Evolutionary conservation across 1,140 invertebrate species (phyloP).

Genomic region (Hylaeus anthracinus): DNA sequence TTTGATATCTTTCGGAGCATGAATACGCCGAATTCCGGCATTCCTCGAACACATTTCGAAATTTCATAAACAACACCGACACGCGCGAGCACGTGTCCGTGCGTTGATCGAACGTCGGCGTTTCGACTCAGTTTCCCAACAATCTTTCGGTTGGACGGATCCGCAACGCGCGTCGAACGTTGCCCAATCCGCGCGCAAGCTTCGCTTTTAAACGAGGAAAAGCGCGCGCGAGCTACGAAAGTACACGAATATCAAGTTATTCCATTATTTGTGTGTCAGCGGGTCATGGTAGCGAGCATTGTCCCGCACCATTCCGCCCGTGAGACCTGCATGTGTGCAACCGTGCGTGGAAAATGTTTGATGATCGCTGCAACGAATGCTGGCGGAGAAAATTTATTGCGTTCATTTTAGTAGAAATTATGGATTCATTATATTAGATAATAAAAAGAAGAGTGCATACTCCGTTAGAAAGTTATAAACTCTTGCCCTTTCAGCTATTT

Average conservation of each 20-base stretch:
- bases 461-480: too few species aligned
- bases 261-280: slow-evolving; percentile 71
- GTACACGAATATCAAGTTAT: slow-evolving; percentile 34
- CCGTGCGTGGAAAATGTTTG: neutral
- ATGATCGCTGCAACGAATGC: too few species aligned
- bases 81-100: neutral
- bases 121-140: neutral
- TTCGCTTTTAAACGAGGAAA: neutral
- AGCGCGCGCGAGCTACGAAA: neutral
- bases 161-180: neutral
- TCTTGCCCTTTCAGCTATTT: too few species aligned
- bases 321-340: slow-evolving; percentile 37
- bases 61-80: slow-evolving; percentile 19
- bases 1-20: neutral
- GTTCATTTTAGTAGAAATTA: too few species aligned
- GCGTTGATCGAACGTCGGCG: neutral
- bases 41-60: slow-evolving; percentile 45
- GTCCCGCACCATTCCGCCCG: slow-evolving; percentile 61
- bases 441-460: too few species aligned
- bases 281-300: slow-evolving; percentile 72
- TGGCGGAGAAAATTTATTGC: too few species aligned
- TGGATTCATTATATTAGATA: too few species aligned
- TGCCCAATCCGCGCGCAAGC: neutral
- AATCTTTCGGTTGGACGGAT: neutral
- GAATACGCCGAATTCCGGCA: slow-evolving; percentile 39